Conservation (phyloP, 2,797 vertebrate species). For the Eospalax fontanierii region DNA sequence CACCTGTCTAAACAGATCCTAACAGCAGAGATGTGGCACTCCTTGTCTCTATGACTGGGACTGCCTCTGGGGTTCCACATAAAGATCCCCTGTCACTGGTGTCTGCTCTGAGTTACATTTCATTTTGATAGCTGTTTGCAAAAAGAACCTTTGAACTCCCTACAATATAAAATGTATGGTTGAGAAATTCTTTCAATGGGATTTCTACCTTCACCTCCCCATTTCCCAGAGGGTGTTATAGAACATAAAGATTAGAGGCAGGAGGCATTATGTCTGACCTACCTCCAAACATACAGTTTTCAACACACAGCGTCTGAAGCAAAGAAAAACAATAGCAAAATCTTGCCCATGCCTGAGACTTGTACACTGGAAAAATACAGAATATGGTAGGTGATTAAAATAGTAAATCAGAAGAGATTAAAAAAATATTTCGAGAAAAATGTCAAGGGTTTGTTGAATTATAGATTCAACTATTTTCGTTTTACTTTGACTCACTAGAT, state of each 20-base stretch:
- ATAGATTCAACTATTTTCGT: neutral
- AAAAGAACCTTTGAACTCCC: conserved; percentile 27
- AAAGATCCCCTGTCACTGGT: neutral
- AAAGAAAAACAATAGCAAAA: neutral
- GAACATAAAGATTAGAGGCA: neutral
- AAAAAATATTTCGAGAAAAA: neutral
- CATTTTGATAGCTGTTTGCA: conserved; percentile 12
- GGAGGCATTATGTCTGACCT: neutral
- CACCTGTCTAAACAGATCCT: neutral
- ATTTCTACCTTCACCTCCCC: neutral
- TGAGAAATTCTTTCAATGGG: conserved; percentile 4
- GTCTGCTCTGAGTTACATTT: neutral
- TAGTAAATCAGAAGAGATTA: neutral
- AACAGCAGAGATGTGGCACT: neutral
- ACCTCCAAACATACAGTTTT: neutral
- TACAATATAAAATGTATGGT: neutral
- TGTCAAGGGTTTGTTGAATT: conserved; percentile 22
- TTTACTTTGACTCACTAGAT: neutral
- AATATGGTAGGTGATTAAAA: neutral
- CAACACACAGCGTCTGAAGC: neutral
- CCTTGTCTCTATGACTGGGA: neutral
- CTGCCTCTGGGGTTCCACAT: neutral
- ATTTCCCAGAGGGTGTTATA: neutral
- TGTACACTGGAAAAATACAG: neutral
- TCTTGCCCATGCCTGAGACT: neutral